Percentiles rank a stretch among this genome's conserved stretches.
Conservation (phyloP, 1,140 invertebrate species). For the Phymastichus coffea region DNA sequence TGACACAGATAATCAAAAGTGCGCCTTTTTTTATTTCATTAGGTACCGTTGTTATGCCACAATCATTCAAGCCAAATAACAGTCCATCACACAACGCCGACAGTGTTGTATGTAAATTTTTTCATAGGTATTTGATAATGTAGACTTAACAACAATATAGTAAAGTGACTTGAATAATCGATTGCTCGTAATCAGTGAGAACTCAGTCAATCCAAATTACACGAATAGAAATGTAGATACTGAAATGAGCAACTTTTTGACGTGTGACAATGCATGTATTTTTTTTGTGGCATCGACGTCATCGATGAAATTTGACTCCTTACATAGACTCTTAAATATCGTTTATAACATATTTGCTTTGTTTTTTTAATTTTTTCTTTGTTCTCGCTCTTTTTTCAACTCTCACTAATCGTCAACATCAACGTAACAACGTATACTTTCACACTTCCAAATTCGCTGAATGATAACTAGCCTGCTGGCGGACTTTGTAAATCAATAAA, state of each 20-base stretch:
- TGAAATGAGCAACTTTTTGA: conserved; percentile 47
- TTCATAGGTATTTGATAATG: no score
- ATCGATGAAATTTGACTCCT: conserved; percentile 38
- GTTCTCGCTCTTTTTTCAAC: conserved; percentile 28
- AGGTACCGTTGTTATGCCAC: background rate
- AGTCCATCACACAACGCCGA: background rate
- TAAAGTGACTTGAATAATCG: background rate
- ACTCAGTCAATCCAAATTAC: conserved; percentile 29
- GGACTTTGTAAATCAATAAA: conserved; percentile 35
- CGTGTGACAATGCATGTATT: conserved; percentile 29
- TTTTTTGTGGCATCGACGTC: conserved; percentile 20
- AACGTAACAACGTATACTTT: conserved; percentile 40
- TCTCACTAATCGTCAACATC: conserved; percentile 30
- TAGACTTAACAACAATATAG: conserved; percentile 9
- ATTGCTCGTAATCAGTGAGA: conserved; percentile 16
- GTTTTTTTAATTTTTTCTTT: conserved; percentile 29
- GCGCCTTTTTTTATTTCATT: background rate
- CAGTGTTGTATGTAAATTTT: no score
- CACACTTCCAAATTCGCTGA: conserved; percentile 42
- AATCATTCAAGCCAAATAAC: conserved; percentile 1
- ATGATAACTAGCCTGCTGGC: conserved; percentile 29
- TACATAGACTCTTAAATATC: conserved; percentile 28
- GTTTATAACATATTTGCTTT: conserved; percentile 31
- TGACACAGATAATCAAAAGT: conserved; percentile 12
- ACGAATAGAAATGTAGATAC: conserved; percentile 51